These are phyloP conservation scores for Ypsolopha scabrella DNA, from an alignment of 2,888 invertebrate species.

Conservation along the genomic window DNA sequence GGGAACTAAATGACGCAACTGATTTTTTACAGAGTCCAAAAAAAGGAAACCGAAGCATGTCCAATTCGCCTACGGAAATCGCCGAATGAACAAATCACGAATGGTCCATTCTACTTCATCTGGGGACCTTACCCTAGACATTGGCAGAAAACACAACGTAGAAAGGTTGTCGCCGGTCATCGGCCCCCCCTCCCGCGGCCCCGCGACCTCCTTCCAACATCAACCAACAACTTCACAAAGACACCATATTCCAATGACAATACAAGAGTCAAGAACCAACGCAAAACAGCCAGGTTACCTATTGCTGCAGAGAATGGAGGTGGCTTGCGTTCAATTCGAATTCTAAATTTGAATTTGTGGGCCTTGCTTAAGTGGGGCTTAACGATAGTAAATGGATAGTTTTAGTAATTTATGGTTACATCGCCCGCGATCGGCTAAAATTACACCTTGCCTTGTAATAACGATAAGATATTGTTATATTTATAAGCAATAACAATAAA, in stretches of 20 bases:
- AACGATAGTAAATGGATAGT: neutral
- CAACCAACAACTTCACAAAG: conserved; percentile 37
- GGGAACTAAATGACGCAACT: neutral
- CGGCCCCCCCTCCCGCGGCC: conserved; percentile 44
- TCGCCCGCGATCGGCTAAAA: neutral
- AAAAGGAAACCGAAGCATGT: conserved; percentile 27
- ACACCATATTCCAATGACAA: conserved; percentile 20
- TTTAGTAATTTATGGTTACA: neutral
- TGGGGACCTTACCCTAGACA: conserved; percentile 59
- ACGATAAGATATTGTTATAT: too few species aligned
- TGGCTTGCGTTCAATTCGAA: conserved; percentile 6
- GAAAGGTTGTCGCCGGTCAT: conserved; percentile 60
- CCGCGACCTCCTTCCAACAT: conserved; percentile 45
- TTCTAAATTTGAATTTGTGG: conserved; percentile 6
- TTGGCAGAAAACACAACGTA: conserved; percentile 34
- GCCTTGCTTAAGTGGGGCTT: neutral
- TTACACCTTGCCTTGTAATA: too few species aligned
- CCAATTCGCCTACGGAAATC: conserved; percentile 35
- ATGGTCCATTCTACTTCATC: conserved; percentile 35
- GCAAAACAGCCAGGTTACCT: conserved; percentile 27
- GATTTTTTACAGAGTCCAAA: neutral
- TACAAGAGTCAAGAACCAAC: conserved; percentile 22
- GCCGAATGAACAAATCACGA: conserved; percentile 19
- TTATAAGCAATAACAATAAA: too few species aligned
- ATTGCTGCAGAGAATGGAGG: conserved; percentile 9